These are phyloP conservation scores for Centrocercus urophasianus DNA, from an alignment of 2,113 vertebrate genomes.

Conservation along the genomic window DNA sequence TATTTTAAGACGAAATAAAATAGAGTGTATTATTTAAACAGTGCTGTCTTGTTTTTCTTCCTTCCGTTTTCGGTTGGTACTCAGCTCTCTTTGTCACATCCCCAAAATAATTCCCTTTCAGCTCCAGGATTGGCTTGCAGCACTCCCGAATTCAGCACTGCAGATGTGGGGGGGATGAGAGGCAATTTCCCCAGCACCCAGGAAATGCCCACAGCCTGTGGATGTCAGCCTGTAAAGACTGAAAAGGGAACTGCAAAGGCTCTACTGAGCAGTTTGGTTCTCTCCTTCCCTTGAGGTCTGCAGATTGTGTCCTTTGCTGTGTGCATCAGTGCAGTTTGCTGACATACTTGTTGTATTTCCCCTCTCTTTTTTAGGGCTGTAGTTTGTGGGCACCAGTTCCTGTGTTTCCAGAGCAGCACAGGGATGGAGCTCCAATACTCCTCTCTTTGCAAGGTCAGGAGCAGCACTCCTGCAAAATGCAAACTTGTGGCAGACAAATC, in stretches of 20 bases:
- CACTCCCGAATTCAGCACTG: neutral
- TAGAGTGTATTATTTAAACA: slow-evolving; percentile 96
- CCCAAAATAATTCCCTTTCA: neutral
- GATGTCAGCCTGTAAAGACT: neutral
- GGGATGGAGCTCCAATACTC: neutral
- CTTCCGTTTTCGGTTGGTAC: neutral
- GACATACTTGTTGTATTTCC: neutral
- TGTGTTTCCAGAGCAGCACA: neutral
- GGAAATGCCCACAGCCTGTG: neutral
- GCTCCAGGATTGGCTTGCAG: neutral
- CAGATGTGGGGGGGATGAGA: neutral
- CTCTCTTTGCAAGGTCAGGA: neutral
- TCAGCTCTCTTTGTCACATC: neutral
- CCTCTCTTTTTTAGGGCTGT: neutral
- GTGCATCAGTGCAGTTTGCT: neutral
- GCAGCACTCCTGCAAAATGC: neutral
- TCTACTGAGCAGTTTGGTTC: neutral
- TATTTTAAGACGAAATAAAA: slow-evolving; percentile 96
- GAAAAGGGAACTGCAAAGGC: neutral
- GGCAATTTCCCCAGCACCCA: neutral
- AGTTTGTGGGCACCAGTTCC: neutral
- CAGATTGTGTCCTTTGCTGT: neutral
- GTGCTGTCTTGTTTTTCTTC: slow-evolving; percentile 48
- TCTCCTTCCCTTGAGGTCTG: neutral
- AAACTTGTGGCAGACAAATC: fast-evolving